phyloP scores from a whole-genome alignment of 1,140 invertebrate genomes.

The Hypothenemus hampei region DNA sequence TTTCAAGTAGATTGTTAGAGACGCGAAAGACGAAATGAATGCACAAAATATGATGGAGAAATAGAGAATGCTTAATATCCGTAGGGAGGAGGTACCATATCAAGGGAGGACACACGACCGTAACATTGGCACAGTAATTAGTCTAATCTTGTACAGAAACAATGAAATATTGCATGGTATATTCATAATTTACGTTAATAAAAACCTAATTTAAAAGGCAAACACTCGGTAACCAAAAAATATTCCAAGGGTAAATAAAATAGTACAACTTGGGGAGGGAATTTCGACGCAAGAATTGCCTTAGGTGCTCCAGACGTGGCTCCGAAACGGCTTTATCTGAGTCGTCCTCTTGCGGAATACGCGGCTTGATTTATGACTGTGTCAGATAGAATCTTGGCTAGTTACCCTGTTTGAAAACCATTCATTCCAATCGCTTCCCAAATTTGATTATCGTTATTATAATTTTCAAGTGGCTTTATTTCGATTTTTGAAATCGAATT shows the following conservation, averaged over 20 bases:
- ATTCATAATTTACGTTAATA: too few relatives aligned
- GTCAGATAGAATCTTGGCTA: constrained; percentile 40
- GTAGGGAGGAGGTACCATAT: too few relatives aligned
- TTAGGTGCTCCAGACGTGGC: constrained; percentile 39
- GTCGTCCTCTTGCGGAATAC: constrained; percentile 38
- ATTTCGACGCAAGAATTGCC: constrained; percentile 39
- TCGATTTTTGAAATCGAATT: not conserved
- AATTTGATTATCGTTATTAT: constrained; percentile 31
- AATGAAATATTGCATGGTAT: too few relatives aligned
- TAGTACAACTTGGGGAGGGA: constrained; percentile 35
- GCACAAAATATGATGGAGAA: too few relatives aligned
- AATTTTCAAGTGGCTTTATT: constrained; percentile 14
- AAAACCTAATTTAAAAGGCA: constrained; percentile 37
- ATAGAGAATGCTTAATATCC: too few relatives aligned
- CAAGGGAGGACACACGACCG: too few relatives aligned
- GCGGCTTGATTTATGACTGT: constrained; percentile 41
- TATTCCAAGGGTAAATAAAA: constrained; percentile 40
- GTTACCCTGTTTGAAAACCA: constrained; percentile 31
- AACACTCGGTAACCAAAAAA: constrained; percentile 33
- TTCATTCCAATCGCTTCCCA: constrained; percentile 28
- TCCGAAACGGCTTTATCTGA: constrained; percentile 41
- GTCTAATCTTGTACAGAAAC: too few relatives aligned
- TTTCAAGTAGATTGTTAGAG: too few relatives aligned
- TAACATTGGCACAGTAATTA: too few relatives aligned
- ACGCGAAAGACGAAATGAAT: too few relatives aligned